Evolutionary conservation across 2,797 vertebrate species (phyloP), one percentile per base, ranked within the genome.

Genomic region (Rhinella marina): DNA sequence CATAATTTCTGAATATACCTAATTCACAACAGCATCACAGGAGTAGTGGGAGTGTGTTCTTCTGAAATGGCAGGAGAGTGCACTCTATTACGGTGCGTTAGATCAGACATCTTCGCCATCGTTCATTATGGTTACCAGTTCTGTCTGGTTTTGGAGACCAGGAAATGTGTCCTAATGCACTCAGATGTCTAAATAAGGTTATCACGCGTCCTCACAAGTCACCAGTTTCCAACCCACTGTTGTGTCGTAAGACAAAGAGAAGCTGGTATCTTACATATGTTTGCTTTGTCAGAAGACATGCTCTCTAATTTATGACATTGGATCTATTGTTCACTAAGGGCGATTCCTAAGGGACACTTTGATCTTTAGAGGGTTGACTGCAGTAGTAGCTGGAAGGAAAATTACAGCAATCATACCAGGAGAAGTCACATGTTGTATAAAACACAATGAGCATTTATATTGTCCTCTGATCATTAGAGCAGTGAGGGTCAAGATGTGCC

Each of bases 91-190:
- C 7, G 21, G 10, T 54, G 50, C 27, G n/a, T 77, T 62, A 52
- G 56, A 48, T 76, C 29, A 61, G 79, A 6, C 41, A 5, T 41
- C 9, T 25, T 4, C 62, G 72, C 29, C 56, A 12, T 84, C 41
- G 21, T 80, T 61, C 87, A 80, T 79, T 84, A 77, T 61, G 73
- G 56, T 88, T 70, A 61, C 87, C 76, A 81, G 87, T 88, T 88
- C 32, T 62, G 27, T 80, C 87, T 61, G 76, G 87, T 88, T 88
- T 41, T 81, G 48, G 32, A 64, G 85, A 80, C 12, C 87, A 82
- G 73, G 73, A 86, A 78, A 61, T 86, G 19, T 68, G n/a, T 50
- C 59, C 23, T n/a, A 59, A 23, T 86, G 25, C 23, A 23, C 48
- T 77, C 62, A 61, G n/a, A 79, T 78, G 64, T 21, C 73, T 88